Conservation (phyloP, 2,797 vertebrate species). For the Diceros bicornis region DNA sequence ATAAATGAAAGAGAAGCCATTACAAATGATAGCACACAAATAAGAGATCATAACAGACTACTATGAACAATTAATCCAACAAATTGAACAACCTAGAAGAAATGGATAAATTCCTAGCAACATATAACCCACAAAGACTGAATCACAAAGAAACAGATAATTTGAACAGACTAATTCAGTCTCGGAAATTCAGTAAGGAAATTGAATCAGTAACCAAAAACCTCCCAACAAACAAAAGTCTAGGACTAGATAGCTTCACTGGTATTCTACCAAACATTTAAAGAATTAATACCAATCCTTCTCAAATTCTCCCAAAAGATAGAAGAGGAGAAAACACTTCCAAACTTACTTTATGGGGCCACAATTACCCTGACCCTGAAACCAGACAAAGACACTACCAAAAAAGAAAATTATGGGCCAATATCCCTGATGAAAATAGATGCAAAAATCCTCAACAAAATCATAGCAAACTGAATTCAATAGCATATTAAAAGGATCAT, state of each 20-base stretch:
- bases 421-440: not conserved
- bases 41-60: not conserved
- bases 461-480: not conserved
- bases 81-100: not conserved
- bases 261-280: not conserved
- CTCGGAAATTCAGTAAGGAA: not conserved
- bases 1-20: not conserved
- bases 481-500: not conserved
- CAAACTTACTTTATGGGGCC: not conserved
- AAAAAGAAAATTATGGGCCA: not conserved
- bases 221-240: not conserved
- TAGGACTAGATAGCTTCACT: not conserved
- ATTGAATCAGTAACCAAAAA: not conserved
- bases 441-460: not conserved
- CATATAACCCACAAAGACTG: not conserved
- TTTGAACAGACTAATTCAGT: not conserved
- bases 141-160: not conserved
- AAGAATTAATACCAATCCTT: not conserved
- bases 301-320: not conserved
- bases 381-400: not conserved
- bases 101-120: not conserved
- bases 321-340: not conserved
- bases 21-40: not conserved
- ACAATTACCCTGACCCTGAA: not conserved
- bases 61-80: not conserved